Evolutionary conservation across 1,140 invertebrate genomes (phyloP), one percentile per base, ranked within the genome.

Genomic region (Andrena cerasifolii): DNA sequence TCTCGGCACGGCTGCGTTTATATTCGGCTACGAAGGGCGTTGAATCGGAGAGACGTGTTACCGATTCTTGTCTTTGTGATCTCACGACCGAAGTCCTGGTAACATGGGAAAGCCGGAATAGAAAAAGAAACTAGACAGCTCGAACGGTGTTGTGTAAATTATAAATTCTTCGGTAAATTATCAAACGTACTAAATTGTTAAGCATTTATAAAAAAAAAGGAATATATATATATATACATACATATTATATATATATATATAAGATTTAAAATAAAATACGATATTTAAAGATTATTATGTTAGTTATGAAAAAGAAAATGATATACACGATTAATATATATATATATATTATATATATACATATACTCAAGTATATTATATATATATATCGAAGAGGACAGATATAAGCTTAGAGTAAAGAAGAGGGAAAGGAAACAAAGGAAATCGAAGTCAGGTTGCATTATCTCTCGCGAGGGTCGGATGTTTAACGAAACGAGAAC

Each of bases 61-160:
- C n/a, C 18, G 10, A 58, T 36, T 53, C 21, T 79, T 79, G 71
- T 82, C 67, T 82, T n/a, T 71, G 63, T 84, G 84, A 85, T 85
- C 83, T 85, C 84, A 84, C n/a, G 63, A 79, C 49, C 59, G 56
- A 66, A 84, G 82, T 73, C 36, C 31, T 53, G 7, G 21, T 73
- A 54, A 40, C 28, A 4, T 18, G 53, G 36, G 28, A 21, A 70
- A 2, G 28, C 6, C 16, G 26, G 21, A 72, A 6, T 2, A 0
- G 10, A 49, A 62, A 31, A 40, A 36, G 36, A 12, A 24, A n/a
- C 10, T 21, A 74, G 26, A 74, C 14, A n/a, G 8, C 5, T 56
- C 24, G 71, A 77, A 71, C 77, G 59, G 36, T 40, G 36, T 40
- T 40, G 36, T 78, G 43, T 75, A 66, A 70, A 66, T 85, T 33